These are phyloP conservation scores for Clarias platycephalus DNA, from an alignment of 2,797 vertebrate species.

Conservation along the genomic window DNA sequence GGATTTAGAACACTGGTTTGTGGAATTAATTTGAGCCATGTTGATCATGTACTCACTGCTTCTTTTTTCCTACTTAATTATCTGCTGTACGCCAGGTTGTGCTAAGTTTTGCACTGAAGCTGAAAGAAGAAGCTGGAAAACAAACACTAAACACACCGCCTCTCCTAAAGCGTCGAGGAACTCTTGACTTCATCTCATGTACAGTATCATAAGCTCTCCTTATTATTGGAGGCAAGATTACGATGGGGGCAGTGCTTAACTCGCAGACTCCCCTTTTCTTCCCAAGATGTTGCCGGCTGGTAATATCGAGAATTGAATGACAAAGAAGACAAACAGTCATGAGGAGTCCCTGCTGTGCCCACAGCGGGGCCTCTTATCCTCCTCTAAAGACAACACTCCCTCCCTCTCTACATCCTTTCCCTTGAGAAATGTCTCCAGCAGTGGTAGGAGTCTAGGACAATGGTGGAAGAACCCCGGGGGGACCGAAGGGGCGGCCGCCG, in stretches of 20 bases:
- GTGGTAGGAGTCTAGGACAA: constrained; percentile 83
- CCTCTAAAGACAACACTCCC: constrained; percentile 76
- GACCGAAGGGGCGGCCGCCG: constrained; percentile 58
- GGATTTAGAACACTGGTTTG: constrained; percentile 10
- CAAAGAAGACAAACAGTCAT: constrained; percentile 77
- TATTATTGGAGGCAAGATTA: constrained; percentile 75
- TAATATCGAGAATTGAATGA: constrained; percentile 74
- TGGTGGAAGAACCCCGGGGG: constrained; percentile 81
- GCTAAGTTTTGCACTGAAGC: constrained; percentile 27
- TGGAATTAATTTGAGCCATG: constrained; percentile 48
- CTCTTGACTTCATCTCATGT: constrained; percentile 63
- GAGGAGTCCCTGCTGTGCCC: constrained; percentile 79
- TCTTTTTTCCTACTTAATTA: constrained; percentile 27
- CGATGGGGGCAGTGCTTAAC: constrained; percentile 73
- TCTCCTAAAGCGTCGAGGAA: constrained; percentile 60
- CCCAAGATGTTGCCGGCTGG: constrained; percentile 75
- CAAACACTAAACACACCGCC: constrained; percentile 49
- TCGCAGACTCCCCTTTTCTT: constrained; percentile 78
- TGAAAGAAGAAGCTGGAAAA: constrained; percentile 54
- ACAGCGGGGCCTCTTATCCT: constrained; percentile 82
- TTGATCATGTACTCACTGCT: constrained; percentile 22
- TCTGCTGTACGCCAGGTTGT: not conserved
- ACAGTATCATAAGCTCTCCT: constrained; percentile 58
- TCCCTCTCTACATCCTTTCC: constrained; percentile 33
- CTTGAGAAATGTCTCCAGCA: constrained; percentile 86